These are phyloP conservation scores for Acanthurus lineatus DNA, from an alignment of 2,797 vertebrate species.

Conservation along the genomic window DNA sequence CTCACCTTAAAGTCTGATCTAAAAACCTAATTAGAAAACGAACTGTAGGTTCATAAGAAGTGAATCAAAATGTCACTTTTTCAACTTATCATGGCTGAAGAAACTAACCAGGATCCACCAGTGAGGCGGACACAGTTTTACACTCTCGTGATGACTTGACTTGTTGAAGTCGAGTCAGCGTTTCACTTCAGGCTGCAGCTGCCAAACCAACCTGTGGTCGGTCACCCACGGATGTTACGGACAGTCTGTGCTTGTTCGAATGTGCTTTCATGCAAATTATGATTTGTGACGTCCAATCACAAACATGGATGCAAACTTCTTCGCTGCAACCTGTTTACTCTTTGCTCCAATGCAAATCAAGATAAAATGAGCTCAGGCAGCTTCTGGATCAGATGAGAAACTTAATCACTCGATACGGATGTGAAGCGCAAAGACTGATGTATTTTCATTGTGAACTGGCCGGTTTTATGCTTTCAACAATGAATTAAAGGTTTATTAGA, in stretches of 20 bases:
- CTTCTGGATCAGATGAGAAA: not conserved
- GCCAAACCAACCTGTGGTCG: not conserved
- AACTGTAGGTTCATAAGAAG: no score
- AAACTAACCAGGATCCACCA: no score
- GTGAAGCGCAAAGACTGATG: not conserved
- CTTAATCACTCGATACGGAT: not conserved
- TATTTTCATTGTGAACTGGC: no score
- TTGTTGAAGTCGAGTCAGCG: no score
- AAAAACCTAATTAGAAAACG: no score
- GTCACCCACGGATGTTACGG: not conserved
- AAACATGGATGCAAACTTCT: slow-evolving; percentile 5
- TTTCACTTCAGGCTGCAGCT: not conserved
- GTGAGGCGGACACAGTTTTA: no score
- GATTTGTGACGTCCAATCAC: not conserved
- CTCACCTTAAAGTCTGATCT: no score
- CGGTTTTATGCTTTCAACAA: not conserved
- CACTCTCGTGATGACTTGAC: no score
- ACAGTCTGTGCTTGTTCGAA: not conserved
- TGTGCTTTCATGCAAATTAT: slow-evolving; percentile 14
- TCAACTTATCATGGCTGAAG: no score
- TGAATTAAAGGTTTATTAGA: not conserved
- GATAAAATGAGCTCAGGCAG: not conserved
- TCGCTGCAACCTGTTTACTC: not conserved
- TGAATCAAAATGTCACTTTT: no score
- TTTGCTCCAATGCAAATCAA: slow-evolving; percentile 4